These are phyloP conservation scores for Sitodiplosis mosellana DNA, from an alignment of 1,140 invertebrate species.

Conservation along the genomic window DNA sequence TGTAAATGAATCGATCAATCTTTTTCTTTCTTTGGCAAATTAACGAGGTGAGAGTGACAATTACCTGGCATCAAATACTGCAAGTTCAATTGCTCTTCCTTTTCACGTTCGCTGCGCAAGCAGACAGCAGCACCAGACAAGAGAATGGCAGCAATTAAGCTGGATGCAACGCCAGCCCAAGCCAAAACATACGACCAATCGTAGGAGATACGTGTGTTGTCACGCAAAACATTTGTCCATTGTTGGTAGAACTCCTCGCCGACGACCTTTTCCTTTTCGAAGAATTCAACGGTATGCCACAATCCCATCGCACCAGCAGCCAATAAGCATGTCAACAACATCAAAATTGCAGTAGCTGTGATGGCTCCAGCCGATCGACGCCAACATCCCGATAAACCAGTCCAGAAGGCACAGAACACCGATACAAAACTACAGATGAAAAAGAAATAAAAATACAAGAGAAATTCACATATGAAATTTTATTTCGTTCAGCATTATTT, in stretches of 20 bases:
- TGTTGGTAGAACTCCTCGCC: constrained; percentile 79
- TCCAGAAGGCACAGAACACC: constrained; percentile 84
- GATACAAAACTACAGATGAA: constrained; percentile 46
- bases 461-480: no score
- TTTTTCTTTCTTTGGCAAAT: not conserved
- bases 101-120: constrained; percentile 75
- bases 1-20: not conserved
- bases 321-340: constrained; percentile 69
- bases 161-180: constrained; percentile 83
- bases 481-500: no score
- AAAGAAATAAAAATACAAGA: no score
- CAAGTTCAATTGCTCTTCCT: constrained; percentile 89
- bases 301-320: constrained; percentile 83
- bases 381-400: constrained; percentile 75
- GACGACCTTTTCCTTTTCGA: constrained; percentile 82
- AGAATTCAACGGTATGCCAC: constrained; percentile 90
- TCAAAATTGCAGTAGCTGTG: constrained; percentile 78
- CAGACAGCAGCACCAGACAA: constrained; percentile 84
- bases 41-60: constrained; percentile 1
- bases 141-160: constrained; percentile 71
- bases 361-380: constrained; percentile 80
- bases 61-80: constrained; percentile 92
- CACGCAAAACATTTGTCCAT: constrained; percentile 79
- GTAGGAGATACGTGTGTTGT: constrained; percentile 70
- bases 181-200: constrained; percentile 92